Evolutionary conservation across 2,888 invertebrate genomes (phyloP).

Genomic region (Agriopis aurantiaria): DNA sequence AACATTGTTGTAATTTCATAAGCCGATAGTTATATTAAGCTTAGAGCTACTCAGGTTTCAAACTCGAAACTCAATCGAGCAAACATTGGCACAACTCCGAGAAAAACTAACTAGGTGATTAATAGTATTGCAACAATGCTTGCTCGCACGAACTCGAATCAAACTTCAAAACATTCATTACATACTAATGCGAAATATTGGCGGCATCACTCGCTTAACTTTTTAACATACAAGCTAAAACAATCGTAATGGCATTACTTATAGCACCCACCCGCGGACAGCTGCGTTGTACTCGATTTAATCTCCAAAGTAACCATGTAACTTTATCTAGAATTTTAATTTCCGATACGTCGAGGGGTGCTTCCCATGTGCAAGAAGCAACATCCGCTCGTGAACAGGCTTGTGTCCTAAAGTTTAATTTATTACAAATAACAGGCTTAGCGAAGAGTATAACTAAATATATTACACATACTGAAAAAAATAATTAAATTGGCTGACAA

Average conservation of each 20-base stretch:
- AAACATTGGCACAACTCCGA: conserved; percentile 23
- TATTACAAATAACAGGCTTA: no score
- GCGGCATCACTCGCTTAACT: conserved; percentile 54
- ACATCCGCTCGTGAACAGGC: conserved; percentile 49
- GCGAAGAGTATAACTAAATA: no score
- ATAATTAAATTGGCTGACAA: no score
- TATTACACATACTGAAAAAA: no score
- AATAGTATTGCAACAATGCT: conserved; percentile 14
- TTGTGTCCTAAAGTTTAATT: no score
- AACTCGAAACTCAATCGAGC: conserved; percentile 44
- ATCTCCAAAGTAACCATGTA: conserved; percentile 57
- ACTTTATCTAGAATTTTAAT: conserved; percentile 45
- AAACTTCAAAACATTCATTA: conserved; percentile 45
- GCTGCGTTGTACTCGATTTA: conserved; percentile 54
- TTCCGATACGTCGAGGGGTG: conserved; percentile 37
- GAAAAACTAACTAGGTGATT: conserved; percentile 3
- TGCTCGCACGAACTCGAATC: conserved; percentile 22
- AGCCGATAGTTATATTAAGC: conserved; percentile 48
- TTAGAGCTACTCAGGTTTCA: conserved; percentile 61
- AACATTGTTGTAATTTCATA: conserved; percentile 61
- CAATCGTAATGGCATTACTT: conserved; percentile 58
- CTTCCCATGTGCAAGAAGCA: conserved; percentile 41
- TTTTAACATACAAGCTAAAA: conserved; percentile 51
- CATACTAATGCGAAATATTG: conserved; percentile 48
- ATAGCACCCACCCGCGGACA: conserved; percentile 58